Conservation (phyloP, 1,140 invertebrate genomes). For the Acromyrmex heyeri region DNA sequence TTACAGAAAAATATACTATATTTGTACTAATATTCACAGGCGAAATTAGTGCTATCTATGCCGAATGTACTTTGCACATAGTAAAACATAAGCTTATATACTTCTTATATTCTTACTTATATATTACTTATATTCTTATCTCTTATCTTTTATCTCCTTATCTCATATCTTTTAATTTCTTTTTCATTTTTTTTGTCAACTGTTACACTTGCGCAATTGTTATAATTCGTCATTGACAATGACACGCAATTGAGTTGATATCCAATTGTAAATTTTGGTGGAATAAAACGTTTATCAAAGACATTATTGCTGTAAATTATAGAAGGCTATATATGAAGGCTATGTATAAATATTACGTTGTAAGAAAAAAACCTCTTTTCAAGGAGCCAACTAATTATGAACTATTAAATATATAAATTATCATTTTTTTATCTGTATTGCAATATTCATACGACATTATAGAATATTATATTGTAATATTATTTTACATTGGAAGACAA, state of each 20-base stretch:
- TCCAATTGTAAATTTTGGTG: neutral
- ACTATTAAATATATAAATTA: neutral
- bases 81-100: neutral
- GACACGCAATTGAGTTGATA: neutral
- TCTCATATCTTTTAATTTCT: neutral
- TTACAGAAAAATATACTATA: neutral
- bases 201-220: neutral
- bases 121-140: neutral
- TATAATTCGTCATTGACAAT: neutral
- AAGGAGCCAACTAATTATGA: neutral
- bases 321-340: too few species aligned
- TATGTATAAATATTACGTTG: neutral
- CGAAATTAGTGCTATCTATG: neutral
- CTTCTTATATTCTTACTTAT: too few species aligned
- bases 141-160: conserved; percentile 1
- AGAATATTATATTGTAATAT: too few species aligned
- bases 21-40: neutral
- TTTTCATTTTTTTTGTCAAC: neutral
- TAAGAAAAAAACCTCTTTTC: neutral
- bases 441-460: too few species aligned
- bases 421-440: neutral
- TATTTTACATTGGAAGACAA: neutral
- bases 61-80: neutral
- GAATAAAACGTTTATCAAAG: neutral
- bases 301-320: neutral